phyloP scores from a whole-genome alignment of 2,888 invertebrate species.

The Gastracanthus pulcherrimus region DNA sequence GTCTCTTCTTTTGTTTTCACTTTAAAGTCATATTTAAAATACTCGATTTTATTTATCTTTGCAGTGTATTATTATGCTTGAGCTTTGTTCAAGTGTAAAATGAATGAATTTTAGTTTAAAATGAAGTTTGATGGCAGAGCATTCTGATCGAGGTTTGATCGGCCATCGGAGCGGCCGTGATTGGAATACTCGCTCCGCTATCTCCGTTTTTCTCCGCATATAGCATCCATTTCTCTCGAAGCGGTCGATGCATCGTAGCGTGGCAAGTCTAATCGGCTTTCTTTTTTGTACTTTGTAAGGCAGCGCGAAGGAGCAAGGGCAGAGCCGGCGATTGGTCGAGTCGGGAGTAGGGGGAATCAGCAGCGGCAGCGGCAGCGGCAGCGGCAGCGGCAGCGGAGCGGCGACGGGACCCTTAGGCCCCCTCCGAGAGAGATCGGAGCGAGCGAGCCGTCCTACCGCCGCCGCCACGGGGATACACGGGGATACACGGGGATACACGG shows the following conservation, averaged over 20 bases:
- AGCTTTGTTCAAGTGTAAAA: background rate
- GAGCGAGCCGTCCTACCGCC: slow-evolving; percentile 73
- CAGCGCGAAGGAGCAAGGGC: slow-evolving; percentile 60
- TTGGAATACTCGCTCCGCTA: slow-evolving; percentile 39
- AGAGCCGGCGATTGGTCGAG: slow-evolving; percentile 75
- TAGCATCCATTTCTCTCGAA: slow-evolving; percentile 59
- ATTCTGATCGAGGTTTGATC: slow-evolving; percentile 65
- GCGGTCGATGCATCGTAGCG: slow-evolving; percentile 68
- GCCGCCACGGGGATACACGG: no score
- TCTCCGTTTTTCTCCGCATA: slow-evolving; percentile 35
- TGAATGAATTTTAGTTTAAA: no score
- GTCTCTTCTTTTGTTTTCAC: no score
- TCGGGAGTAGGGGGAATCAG: slow-evolving; percentile 64
- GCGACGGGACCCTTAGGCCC: slow-evolving; percentile 73
- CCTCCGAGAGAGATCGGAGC: slow-evolving; percentile 60
- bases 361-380: slow-evolving; percentile 56
- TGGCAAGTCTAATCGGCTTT: slow-evolving; percentile 68
- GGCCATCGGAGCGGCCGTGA: slow-evolving; percentile 71
- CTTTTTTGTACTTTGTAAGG: slow-evolving; percentile 64
- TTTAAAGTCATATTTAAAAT: no score
- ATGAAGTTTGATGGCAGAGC: no score
- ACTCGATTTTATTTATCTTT: no score
- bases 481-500: no score
- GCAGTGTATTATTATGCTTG: no score
- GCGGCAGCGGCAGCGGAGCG: slow-evolving; percentile 70